Conservation (phyloP, 2,888 invertebrate species). For the Monopis laevigella region DNA sequence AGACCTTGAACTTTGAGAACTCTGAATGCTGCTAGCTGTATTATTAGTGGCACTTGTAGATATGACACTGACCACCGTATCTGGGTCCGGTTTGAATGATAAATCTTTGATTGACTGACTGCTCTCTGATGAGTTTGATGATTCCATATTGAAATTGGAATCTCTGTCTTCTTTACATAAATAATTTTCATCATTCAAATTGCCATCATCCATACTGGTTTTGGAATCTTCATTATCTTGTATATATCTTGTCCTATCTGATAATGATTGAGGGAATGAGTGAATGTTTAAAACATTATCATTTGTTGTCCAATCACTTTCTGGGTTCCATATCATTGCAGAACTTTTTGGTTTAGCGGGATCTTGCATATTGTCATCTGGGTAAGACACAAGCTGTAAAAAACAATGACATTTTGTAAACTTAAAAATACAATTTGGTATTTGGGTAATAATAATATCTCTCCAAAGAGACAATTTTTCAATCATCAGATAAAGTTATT, state of each 20-base stretch:
- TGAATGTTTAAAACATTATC: constrained; percentile 49
- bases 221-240: constrained; percentile 60
- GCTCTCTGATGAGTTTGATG: constrained; percentile 58
- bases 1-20: constrained; percentile 36
- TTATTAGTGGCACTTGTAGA: constrained; percentile 38
- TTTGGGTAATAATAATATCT: too few relatives aligned
- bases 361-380: constrained; percentile 53
- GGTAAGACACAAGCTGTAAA: constrained; percentile 50
- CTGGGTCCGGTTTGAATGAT: constrained; percentile 41
- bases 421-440: too few relatives aligned
- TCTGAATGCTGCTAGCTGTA: constrained; percentile 37
- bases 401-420: too few relatives aligned
- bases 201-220: constrained; percentile 56
- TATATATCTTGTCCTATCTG: constrained; percentile 47
- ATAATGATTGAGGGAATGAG: constrained; percentile 41
- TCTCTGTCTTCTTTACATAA: constrained; percentile 58
- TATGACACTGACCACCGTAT: constrained; percentile 35
- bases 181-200: constrained; percentile 55
- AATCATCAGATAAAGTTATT: too few relatives aligned
- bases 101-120: constrained; percentile 56
- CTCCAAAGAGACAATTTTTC: too few relatives aligned
- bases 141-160: constrained; percentile 59
- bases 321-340: constrained; percentile 52
- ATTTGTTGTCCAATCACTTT: constrained; percentile 45
- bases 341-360: constrained; percentile 57